Evolutionary conservation across 35 echinoderm and acorn worm species (phyloP), one percentile per base, ranked within the genome.

Genomic region (Acanthaster planci): DNA sequence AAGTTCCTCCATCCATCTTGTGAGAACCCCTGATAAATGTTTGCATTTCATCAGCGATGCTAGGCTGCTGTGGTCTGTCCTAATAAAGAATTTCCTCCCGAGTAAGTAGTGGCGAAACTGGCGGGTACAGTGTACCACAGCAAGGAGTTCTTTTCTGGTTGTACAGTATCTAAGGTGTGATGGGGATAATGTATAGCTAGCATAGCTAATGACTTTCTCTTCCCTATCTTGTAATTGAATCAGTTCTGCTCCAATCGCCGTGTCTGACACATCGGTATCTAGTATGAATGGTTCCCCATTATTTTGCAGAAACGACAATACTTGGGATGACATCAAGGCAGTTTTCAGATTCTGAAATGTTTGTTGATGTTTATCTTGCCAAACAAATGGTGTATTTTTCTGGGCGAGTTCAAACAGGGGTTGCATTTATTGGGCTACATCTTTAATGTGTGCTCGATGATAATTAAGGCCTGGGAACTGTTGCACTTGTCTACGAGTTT

Each of bases 1-100:
- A n/a, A n/a, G n/a, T 32, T 88, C 86, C 37, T 88, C 86, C 7
- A 88, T 82, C 86, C 86, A 88, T n/a, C 78, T 6, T 16, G 31
- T 32, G 14, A 57, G 22, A 14, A 15, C 14, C 55, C 55, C 55
- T 22, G 14, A 22, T 22, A 22, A 22, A 22, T 57, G 22, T 22
- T 22, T 14, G 55, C 14, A 57, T 14, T 57, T 14, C 55, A 57
- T 51, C 1, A 84, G 55, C 82, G 52, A 84, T 57, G 55, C 55
- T 2, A 84, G 23, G 34, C 82, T 84, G 32, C 32, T 84, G 32
- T 84, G 81, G 23, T 84, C 81, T 2, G 81, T 84, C 64, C 81
- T 23, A 2, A 84, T 39, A 31, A 2, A 6, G 23, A 84, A 84
- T 5, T 23, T 23, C 32, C 64, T 84, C 8, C 81, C 81, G 14